Evolutionary conservation across 2,888 invertebrate species (phyloP), one percentile per base, ranked within the genome.

Genomic region (Adineta ricciae): DNA sequence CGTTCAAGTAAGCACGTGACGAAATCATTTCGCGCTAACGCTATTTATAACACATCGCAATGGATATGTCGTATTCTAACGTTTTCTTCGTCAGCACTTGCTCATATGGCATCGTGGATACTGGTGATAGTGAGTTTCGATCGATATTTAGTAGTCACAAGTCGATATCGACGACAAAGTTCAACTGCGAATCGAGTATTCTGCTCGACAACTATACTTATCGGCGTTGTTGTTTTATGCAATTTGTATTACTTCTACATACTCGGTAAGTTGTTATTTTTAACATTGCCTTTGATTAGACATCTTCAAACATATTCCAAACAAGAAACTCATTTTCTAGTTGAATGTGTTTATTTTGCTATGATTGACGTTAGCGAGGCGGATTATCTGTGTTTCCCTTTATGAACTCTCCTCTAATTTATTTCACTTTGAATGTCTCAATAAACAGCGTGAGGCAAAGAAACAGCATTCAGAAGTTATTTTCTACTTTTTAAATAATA

Each of bases 81-180:
- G 24, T 78, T 78, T 41, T 78, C n/a, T 24, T 41, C 41, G 14
- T 78, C 78, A n/a, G 78, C 78, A 41, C 41, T 78, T 7, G 38
- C 78, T n/a, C 78, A 78, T 41, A 78, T 78, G 41, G 78, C 41
- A 41, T 78, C 78, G 41, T 78, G 78, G 78, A 78, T 78, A 41
- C 41, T 78, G 41, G 78, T 78, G 7, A 41, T 78, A n/a, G 78
- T 78, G 24, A 78, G 78, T 78, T 41, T 78, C 24, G 78, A 78
- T 78, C 78, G 78, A 78, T 78, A 78, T 41, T 38, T 78, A 78
- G 41, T 78, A 41, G 41, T 78, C 24, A 78, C 78, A 78, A 78
- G 41, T 78, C 78, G 78, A 0, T 78, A 78, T 78, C 38, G 78
- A 78, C 38, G 78, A 38, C 78, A 41, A 24, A 64, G 64, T 64